These are phyloP conservation scores for Hydrocynus forskahlii DNA, from an alignment of 2,797 vertebrate species.

Conservation along the genomic window DNA sequence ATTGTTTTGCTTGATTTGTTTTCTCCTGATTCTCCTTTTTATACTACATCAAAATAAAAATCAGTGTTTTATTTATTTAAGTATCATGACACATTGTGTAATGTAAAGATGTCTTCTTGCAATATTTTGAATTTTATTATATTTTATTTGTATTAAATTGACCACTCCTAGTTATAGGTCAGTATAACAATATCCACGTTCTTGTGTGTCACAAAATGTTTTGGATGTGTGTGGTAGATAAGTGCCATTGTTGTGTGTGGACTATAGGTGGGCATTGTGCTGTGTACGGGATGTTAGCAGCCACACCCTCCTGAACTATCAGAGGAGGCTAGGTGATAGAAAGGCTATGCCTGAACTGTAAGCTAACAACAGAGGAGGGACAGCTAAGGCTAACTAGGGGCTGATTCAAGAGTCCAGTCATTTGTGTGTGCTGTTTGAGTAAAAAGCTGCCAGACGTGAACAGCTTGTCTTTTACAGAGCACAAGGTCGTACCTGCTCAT, in stretches of 20 bases:
- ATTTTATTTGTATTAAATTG: too few species aligned
- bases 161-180: neutral
- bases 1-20: too few species aligned
- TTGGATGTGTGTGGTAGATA: neutral
- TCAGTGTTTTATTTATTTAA: too few species aligned
- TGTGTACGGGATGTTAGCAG: slow-evolving; percentile 9
- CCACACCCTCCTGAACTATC: slow-evolving; percentile 35
- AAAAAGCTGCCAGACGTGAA: slow-evolving; percentile 26
- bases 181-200: neutral
- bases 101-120: too few species aligned
- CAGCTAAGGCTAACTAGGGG: slow-evolving; percentile 41
- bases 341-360: slow-evolving; percentile 9
- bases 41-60: too few species aligned
- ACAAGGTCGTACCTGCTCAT: slow-evolving; percentile 26
- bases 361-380: slow-evolving; percentile 35
- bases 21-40: too few species aligned
- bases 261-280: slow-evolving; percentile 33
- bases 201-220: neutral
- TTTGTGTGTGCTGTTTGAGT: slow-evolving; percentile 29
- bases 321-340: slow-evolving; percentile 28
- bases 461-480: slow-evolving; percentile 30
- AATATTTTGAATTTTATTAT: too few species aligned
- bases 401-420: slow-evolving; percentile 32
- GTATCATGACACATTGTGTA: too few species aligned
- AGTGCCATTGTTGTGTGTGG: slow-evolving; percentile 21